These are phyloP conservation scores for Rhyacophila evoluta DNA, from an alignment of 2,888 invertebrate species.

Conservation along the genomic window DNA sequence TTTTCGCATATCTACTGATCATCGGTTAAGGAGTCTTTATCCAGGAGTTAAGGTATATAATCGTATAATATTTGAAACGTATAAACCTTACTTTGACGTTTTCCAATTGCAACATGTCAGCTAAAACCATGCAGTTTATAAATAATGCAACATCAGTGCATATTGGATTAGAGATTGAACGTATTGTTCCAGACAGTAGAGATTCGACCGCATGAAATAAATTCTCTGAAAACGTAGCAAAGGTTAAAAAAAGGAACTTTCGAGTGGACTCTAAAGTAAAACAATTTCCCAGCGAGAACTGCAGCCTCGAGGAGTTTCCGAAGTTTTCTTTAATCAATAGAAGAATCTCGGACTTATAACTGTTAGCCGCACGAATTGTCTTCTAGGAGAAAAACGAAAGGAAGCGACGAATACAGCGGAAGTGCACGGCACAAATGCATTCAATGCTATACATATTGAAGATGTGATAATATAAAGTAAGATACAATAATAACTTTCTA, in stretches of 20 bases:
- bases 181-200: conserved; percentile 26
- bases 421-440: neutral
- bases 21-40: no score
- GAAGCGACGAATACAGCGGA: neutral
- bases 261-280: conserved; percentile 46
- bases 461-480: no score
- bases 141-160: conserved; percentile 51
- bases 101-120: conserved; percentile 23
- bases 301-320: conserved; percentile 25
- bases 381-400: neutral
- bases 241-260: conserved; percentile 40
- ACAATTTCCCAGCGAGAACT: conserved; percentile 46
- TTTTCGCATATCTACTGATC: no score
- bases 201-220: conserved; percentile 37
- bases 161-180: conserved; percentile 35
- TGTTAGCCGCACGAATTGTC: conserved; percentile 16
- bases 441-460: no score
- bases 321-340: conserved; percentile 50
- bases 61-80: no score
- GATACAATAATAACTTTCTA: no score
- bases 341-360: conserved; percentile 43
- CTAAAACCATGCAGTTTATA: conserved; percentile 36
- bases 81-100: neutral
- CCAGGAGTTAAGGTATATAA: no score
- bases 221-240: conserved; percentile 33